A percentile compares a stretch with the other conserved stretches of the same genome.
phyloP scores from a whole-genome alignment of 2,888 invertebrate species.

The Andricus quercusramuli region DNA sequence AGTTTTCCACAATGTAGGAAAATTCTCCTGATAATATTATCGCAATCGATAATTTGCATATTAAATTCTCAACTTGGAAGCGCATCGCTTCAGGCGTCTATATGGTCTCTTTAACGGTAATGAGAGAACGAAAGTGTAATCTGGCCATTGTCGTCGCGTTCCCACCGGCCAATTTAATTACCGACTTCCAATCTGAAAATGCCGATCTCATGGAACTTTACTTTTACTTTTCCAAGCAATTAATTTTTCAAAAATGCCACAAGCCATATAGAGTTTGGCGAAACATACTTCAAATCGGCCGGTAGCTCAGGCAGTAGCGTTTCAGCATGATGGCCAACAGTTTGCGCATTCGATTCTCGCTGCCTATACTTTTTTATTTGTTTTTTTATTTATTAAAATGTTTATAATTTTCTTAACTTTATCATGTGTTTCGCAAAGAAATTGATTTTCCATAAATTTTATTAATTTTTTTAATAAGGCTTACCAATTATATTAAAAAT shows the following conservation, averaged over 20 bases:
- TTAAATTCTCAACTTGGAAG: neutral
- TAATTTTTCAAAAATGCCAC: neutral
- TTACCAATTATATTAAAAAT: no score
- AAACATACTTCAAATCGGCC: no score
- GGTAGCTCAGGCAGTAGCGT: no score
- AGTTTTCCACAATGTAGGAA: neutral
- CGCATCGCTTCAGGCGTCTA: neutral
- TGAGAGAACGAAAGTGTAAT: constrained; percentile 24
- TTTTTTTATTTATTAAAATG: no score
- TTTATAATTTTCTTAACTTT: no score
- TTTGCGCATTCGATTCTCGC: no score
- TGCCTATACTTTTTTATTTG: no score
- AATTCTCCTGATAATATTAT: constrained; percentile 2
- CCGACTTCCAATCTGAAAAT: constrained; percentile 19
- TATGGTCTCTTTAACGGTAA: constrained; percentile 13
- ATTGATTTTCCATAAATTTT: no score
- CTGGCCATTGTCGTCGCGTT: constrained; percentile 12
- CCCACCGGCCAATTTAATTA: constrained; percentile 3
- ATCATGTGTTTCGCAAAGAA: no score
- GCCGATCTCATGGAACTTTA: neutral
- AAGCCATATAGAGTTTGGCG: no score
- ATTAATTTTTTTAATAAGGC: no score
- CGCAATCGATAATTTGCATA: neutral
- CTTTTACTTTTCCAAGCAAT: constrained; percentile 4
- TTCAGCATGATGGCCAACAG: no score